These are phyloP conservation scores for Podiceps cristatus DNA, from an alignment of 2,113 vertebrate species.

Conservation along the genomic window DNA sequence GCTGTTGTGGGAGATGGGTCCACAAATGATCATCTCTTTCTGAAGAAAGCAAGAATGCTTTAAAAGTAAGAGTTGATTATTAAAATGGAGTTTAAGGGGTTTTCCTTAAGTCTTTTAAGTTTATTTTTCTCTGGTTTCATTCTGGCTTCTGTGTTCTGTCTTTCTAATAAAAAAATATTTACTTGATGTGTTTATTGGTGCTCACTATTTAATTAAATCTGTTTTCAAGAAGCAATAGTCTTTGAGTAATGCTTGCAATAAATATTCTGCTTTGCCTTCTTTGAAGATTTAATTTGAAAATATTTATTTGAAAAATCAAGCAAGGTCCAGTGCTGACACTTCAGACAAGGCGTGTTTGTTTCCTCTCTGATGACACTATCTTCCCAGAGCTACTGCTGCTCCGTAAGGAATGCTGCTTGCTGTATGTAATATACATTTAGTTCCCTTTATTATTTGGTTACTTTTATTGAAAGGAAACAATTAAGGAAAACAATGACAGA, in stretches of 20 bases:
- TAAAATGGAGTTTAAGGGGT: background rate
- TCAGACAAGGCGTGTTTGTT: background rate
- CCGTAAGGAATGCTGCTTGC: background rate
- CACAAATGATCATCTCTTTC: background rate
- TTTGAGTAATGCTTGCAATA: background rate
- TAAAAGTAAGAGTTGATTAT: background rate
- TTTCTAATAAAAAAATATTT: background rate
- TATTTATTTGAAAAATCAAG: conserved; percentile 22
- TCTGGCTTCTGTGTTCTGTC: background rate
- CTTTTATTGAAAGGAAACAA: background rate
- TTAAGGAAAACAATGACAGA: background rate
- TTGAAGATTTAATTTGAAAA: conserved; percentile 12
- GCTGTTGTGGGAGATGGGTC: background rate
- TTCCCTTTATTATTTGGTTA: background rate
- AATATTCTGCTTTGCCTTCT: background rate
- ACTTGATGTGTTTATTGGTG: background rate
- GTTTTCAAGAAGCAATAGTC: background rate
- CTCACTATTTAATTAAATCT: background rate
- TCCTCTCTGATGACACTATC: background rate
- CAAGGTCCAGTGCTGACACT: background rate
- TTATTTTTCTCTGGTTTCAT: background rate
- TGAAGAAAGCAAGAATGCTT: background rate
- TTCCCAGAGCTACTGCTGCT: background rate
- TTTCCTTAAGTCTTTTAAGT: background rate
- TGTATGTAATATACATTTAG: background rate